Evolutionary conservation across 2,797 vertebrate species (phyloP).

Genomic region (Ctenopoma multispine): DNA sequence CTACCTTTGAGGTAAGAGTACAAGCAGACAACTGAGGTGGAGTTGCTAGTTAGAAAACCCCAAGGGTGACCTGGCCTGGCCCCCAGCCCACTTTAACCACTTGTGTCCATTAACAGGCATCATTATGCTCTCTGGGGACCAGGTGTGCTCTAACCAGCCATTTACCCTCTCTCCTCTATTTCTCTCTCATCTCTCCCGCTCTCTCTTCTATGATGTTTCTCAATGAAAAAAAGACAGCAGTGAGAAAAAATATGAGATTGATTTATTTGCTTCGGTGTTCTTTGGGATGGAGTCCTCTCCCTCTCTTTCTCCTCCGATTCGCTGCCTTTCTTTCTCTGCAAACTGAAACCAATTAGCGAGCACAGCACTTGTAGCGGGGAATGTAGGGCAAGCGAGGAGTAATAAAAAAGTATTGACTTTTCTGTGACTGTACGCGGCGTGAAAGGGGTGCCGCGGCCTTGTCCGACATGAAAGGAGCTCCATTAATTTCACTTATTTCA

Average conservation of each 20-base stretch:
- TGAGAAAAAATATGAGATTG: conserved; percentile 87
- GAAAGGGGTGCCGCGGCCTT: conserved; percentile 92
- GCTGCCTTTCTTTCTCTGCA: conserved; percentile 82
- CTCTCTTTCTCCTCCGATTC: conserved; percentile 74
- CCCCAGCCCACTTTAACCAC: conserved; percentile 80
- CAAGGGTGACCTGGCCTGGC: conserved; percentile 74
- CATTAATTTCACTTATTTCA: conserved; percentile 96
- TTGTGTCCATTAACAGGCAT: conserved; percentile 82
- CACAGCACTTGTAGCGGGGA: conserved; percentile 91
- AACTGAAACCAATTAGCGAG: conserved; percentile 93
- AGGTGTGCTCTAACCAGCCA: conserved; percentile 77
- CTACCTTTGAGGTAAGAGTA: conserved; percentile 50
- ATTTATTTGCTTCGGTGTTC: conserved; percentile 90
- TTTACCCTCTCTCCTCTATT: conserved; percentile 71
- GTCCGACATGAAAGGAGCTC: conserved; percentile 92
- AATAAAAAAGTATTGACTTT: conserved; percentile 97
- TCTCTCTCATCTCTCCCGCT: conserved; percentile 55
- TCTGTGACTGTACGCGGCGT: conserved; percentile 91
- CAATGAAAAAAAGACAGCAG: conserved; percentile 82
- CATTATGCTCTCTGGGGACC: conserved; percentile 76
- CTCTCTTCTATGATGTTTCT: conserved; percentile 82
- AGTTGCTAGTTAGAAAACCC: conserved; percentile 75
- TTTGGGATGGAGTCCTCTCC: conserved; percentile 87
- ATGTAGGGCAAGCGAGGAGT: conserved; percentile 93
- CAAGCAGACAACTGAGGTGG: conserved; percentile 51